A percentile compares a stretch with the other conserved stretches of the same genome.
phyloP scores from a whole-genome alignment of 2,888 invertebrate genomes.

The Apantesis nais region DNA sequence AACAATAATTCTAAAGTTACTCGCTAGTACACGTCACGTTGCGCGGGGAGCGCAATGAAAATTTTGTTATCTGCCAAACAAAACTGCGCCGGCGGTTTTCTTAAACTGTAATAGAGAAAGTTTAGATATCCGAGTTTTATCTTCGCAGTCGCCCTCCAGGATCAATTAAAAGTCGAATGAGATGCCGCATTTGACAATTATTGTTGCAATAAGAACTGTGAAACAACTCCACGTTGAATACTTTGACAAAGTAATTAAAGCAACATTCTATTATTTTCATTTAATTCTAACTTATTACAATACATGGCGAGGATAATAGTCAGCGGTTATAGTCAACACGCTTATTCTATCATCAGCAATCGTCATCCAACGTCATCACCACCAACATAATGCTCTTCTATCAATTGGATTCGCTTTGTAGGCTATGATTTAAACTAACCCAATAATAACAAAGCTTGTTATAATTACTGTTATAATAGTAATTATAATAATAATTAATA shows the following conservation, averaged over 20 bases:
- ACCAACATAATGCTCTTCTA: background rate
- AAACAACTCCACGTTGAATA: constrained; percentile 56
- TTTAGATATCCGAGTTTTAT: constrained; percentile 83
- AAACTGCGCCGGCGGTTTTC: constrained; percentile 74
- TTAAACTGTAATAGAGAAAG: constrained; percentile 85
- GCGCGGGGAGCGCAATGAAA: constrained; percentile 64
- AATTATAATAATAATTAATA: no score
- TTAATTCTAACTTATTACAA: background rate
- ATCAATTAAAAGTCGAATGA: constrained; percentile 85
- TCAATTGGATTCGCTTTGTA: no score
- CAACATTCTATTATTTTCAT: constrained; percentile 39
- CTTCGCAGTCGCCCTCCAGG: constrained; percentile 81
- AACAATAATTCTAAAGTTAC: constrained; percentile 51
- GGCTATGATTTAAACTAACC: no score
- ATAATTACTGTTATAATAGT: no score
- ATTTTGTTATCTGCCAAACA: constrained; percentile 79
- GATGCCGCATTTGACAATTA: constrained; percentile 74
- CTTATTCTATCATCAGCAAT: background rate
- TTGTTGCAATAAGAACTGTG: constrained; percentile 76
- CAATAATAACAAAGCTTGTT: no score
- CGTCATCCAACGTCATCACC: background rate
- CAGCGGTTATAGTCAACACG: background rate
- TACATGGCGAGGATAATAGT: background rate
- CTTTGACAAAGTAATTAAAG: constrained; percentile 51
- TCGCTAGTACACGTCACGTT: constrained; percentile 62